phyloP scores from a whole-genome alignment of 1,140 invertebrate genomes.

The Drosophila orena region DNA sequence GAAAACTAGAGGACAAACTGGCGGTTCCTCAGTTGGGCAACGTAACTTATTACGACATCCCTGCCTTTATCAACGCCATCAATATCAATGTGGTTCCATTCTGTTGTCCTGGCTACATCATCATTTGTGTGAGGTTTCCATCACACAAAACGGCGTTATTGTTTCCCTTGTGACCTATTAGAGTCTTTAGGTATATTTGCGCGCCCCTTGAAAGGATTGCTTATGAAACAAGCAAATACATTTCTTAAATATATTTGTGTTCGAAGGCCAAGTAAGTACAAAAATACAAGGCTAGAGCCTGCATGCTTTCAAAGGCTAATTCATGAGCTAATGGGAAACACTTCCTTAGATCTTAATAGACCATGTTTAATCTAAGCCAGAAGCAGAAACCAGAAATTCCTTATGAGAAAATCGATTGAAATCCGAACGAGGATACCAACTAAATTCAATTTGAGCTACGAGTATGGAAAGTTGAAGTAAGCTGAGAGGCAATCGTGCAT shows the following conservation, averaged over 20 bases:
- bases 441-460: slow-evolving; percentile 47
- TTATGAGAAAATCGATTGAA: slow-evolving; percentile 40
- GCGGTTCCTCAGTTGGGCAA: neutral
- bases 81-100: slow-evolving; percentile 23
- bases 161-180: slow-evolving; percentile 6
- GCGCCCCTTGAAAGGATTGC: too few relatives aligned
- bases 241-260: too few relatives aligned
- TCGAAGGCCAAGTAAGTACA: too few relatives aligned
- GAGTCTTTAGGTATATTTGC: neutral
- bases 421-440: slow-evolving; percentile 30
- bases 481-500: slow-evolving; percentile 16
- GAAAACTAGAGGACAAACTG: slow-evolving; percentile 1
- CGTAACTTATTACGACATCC: slow-evolving; percentile 19
- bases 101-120: slow-evolving; percentile 9
- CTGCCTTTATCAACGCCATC: slow-evolving; percentile 21
- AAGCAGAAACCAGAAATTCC: neutral
- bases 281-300: too few relatives aligned
- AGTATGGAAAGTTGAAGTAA: slow-evolving; percentile 31
- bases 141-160: slow-evolving; percentile 6
- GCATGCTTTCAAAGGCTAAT: too few relatives aligned
- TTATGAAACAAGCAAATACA: neutral
- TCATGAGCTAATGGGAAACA: neutral
- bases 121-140: slow-evolving; percentile 13
- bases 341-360: slow-evolving; percentile 1
- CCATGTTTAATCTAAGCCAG: neutral